Percentiles rank a stretch among this genome's conserved stretches.
These are phyloP conservation scores for Cephus runcator DNA, from an alignment of 2,888 invertebrate species.

Conservation along the genomic window DNA sequence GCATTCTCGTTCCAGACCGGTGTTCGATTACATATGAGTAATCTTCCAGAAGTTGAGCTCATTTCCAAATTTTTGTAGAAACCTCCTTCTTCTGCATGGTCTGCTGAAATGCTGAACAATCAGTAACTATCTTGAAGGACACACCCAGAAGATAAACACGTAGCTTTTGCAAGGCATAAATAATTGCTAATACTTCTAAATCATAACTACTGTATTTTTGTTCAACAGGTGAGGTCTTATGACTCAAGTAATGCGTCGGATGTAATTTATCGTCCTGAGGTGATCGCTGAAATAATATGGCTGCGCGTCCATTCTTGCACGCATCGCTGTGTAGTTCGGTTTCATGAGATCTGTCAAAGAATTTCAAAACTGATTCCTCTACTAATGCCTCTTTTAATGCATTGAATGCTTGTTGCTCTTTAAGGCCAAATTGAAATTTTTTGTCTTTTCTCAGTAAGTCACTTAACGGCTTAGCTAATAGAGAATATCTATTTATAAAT, in stretches of 20 bases:
- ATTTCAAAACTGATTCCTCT: constrained; percentile 23
- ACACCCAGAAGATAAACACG: constrained; percentile 26
- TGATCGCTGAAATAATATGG: constrained; percentile 12
- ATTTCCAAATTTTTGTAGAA: constrained; percentile 27
- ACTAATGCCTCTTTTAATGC: constrained; percentile 14
- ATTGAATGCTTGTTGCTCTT: constrained; percentile 24
- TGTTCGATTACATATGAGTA: constrained; percentile 30
- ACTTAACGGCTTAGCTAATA: constrained; percentile 22
- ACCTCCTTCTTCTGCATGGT: constrained; percentile 22
- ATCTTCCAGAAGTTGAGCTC: constrained; percentile 31
- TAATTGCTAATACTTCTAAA: constrained; percentile 25
- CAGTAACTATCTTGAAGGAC: constrained; percentile 32
- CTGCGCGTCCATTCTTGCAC: constrained; percentile 5
- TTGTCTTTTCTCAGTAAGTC: constrained; percentile 21
- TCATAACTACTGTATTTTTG: constrained; percentile 22
- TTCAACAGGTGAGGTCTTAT: constrained; percentile 25
- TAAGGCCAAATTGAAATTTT: constrained; percentile 16
- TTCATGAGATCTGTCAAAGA: constrained; percentile 19
- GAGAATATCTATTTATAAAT: constrained; percentile 22
- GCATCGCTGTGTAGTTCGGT: constrained; percentile 28
- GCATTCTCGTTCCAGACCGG: no score
- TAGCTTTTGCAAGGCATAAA: constrained; percentile 24
- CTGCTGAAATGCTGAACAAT: constrained; percentile 27
- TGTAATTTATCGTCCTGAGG: constrained; percentile 16
- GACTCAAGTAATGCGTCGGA: constrained; percentile 16